Percentiles rank a stretch among this genome's conserved stretches.
These are phyloP conservation scores for Sympetrum striolatum DNA, from an alignment of 2,888 invertebrate species.

Conservation along the genomic window DNA sequence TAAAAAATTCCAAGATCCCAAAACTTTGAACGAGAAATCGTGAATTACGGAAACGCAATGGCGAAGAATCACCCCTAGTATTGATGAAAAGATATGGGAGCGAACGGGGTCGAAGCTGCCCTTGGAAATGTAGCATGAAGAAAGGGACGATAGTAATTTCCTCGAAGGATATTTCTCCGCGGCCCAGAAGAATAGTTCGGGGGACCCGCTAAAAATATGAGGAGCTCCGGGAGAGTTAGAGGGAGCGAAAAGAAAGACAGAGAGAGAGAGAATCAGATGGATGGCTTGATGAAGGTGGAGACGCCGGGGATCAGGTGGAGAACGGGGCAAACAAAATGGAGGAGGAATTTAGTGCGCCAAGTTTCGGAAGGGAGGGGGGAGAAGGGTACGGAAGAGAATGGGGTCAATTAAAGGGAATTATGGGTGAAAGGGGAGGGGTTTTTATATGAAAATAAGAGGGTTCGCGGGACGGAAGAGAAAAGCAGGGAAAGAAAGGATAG, in stretches of 20 bases:
- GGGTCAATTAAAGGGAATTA: constrained; percentile 16
- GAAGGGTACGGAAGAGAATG: background rate
- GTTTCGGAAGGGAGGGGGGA: background rate
- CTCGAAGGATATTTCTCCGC: background rate
- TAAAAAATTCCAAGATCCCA: no score
- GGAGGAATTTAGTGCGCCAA: background rate
- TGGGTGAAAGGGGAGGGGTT: background rate
- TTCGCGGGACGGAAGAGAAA: background rate
- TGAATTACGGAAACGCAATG: background rate
- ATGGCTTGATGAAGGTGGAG: background rate
- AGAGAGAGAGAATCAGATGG: background rate
- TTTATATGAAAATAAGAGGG: constrained; percentile 3
- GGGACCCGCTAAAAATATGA: background rate
- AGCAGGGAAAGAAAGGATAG: background rate
- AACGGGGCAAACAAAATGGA: background rate
- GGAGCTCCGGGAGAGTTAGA: background rate
- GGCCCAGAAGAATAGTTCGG: background rate
- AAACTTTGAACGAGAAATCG: background rate
- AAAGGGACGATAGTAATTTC: background rate
- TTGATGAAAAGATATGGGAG: background rate
- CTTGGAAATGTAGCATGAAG: background rate
- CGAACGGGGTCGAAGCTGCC: background rate
- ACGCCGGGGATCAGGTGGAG: background rate
- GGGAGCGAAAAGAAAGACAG: background rate
- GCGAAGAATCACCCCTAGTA: background rate